Evolutionary conservation across 2,797 vertebrate species (phyloP).

Genomic region (Sardinella longiceps): DNA sequence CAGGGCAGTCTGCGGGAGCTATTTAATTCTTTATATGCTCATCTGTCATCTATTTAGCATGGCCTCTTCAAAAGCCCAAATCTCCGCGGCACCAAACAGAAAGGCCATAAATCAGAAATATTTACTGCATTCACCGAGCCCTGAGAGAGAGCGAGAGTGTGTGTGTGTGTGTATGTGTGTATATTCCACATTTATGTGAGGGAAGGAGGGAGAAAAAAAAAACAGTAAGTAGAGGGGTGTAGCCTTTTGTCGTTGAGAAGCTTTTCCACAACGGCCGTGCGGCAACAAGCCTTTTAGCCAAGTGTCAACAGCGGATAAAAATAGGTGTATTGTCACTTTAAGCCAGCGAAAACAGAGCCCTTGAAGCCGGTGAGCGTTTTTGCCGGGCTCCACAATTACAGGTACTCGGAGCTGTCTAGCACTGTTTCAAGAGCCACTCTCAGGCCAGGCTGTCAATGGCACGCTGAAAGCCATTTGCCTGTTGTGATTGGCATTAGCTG

Average conservation of each 20-base stretch:
- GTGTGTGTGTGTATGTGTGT: neutral
- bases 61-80: slow-evolving; percentile 4
- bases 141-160: neutral
- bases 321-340: slow-evolving; percentile 84
- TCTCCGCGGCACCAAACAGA: slow-evolving; percentile 22
- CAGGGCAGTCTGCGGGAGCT: neutral
- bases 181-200: neutral
- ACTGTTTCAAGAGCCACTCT: slow-evolving; percentile 83
- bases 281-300: slow-evolving; percentile 33
- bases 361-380: slow-evolving; percentile 82
- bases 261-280: neutral
- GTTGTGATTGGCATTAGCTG: slow-evolving; percentile 87
- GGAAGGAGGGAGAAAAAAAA: neutral
- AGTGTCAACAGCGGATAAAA: slow-evolving; percentile 69
- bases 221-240: neutral
- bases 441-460: slow-evolving; percentile 82
- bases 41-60: slow-evolving; percentile 24
- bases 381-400: slow-evolving; percentile 88
- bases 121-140: neutral
- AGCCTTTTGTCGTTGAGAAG: neutral
- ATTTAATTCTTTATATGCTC: slow-evolving; percentile 23
- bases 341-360: slow-evolving; percentile 90
- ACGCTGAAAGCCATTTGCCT: slow-evolving; percentile 93
- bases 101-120: slow-evolving; percentile 6
- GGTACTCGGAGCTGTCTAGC: slow-evolving; percentile 90